Conservation (phyloP, 2,888 invertebrate genomes). For the Parasteatoda lunata region DNA sequence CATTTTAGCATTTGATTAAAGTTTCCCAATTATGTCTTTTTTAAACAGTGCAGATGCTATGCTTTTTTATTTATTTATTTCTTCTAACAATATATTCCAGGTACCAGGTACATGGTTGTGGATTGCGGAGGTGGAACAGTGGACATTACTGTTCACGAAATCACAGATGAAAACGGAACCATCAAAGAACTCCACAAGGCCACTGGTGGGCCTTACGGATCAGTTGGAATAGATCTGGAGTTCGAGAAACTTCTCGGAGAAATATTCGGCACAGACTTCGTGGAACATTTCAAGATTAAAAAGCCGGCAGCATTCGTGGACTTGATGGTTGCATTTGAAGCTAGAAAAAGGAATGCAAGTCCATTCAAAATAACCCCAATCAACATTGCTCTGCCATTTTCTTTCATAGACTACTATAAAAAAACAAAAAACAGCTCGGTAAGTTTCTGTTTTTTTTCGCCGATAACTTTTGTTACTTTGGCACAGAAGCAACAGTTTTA, state of each 20-base stretch:
- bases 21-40: too few relatives aligned
- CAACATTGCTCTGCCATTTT: constrained; percentile 77
- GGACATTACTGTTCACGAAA: constrained; percentile 78
- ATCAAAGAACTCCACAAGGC: constrained; percentile 78
- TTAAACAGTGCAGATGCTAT: too few relatives aligned
- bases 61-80: not conserved
- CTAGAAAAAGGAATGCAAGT: constrained; percentile 77
- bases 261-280: constrained; percentile 77
- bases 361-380: constrained; percentile 75
- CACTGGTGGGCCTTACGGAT: constrained; percentile 75
- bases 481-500: too few relatives aligned
- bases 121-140: constrained; percentile 79
- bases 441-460: constrained; percentile 21
- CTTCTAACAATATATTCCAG: constrained; percentile 71
- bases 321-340: constrained; percentile 78
- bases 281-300: constrained; percentile 75
- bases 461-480: too few relatives aligned
- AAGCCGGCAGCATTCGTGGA: constrained; percentile 77
- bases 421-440: constrained; percentile 72
- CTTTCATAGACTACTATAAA: constrained; percentile 78
- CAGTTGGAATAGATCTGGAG: constrained; percentile 77
- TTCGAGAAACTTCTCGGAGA: constrained; percentile 76
- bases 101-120: constrained; percentile 78
- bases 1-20: too few relatives aligned
- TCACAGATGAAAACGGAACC: constrained; percentile 74